These are phyloP conservation scores for Noctua janthe DNA, from an alignment of 2,888 invertebrate species.

Conservation along the genomic window DNA sequence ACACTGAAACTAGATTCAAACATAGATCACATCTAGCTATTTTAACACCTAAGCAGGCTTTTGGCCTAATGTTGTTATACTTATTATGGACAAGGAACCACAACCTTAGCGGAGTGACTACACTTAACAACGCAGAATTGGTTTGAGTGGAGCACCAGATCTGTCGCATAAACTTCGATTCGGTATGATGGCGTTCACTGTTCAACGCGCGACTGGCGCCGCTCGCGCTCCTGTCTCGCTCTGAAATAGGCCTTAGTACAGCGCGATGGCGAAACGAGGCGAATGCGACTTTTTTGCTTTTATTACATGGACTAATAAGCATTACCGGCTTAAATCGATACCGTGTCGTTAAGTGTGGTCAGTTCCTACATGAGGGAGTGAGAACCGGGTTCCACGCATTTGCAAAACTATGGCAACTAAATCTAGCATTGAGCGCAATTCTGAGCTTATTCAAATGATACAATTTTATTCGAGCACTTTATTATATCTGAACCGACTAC, in stretches of 20 bases:
- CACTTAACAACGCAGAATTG: background rate
- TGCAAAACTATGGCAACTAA: slow-evolving; percentile 13
- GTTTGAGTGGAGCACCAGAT: background rate
- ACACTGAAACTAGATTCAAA: slow-evolving; percentile 39
- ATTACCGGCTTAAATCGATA: background rate
- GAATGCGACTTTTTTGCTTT: background rate
- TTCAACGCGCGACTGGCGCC: background rate
- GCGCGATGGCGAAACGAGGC: background rate
- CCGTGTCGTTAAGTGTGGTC: background rate
- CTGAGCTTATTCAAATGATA: slow-evolving; percentile 33
- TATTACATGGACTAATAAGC: background rate
- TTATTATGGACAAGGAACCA: slow-evolving; percentile 28
- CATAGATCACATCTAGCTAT: slow-evolving; percentile 54
- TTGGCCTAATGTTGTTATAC: slow-evolving; percentile 15
- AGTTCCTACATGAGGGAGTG: slow-evolving; percentile 35
- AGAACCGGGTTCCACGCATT: background rate
- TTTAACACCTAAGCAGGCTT: slow-evolving; percentile 28
- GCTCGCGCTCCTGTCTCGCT: background rate
- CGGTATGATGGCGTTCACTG: background rate
- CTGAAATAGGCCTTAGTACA: background rate
- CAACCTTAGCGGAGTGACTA: slow-evolving; percentile 14
- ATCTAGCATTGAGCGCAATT: slow-evolving; percentile 46
- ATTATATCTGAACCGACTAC: slow-evolving; percentile 25
- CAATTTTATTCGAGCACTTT: slow-evolving; percentile 45
- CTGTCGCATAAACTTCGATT: background rate